Evolutionary conservation across 2,113 vertebrate genomes (phyloP).

Genomic region (Scopus umbretta): DNA sequence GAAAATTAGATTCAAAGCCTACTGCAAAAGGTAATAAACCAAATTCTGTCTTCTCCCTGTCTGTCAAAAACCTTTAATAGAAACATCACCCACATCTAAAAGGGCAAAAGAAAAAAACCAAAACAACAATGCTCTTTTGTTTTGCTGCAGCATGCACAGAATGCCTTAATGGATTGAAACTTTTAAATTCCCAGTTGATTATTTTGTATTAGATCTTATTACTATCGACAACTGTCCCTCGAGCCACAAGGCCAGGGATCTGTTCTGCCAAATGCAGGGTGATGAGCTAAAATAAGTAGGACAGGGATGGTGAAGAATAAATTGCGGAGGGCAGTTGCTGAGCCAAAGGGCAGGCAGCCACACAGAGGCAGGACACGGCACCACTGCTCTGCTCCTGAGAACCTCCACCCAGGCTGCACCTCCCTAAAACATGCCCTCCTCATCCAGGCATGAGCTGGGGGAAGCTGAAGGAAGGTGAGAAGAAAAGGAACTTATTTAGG

Average conservation of each 20-base stretch:
- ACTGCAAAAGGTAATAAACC: background rate
- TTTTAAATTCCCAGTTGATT: background rate
- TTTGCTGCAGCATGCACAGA: background rate
- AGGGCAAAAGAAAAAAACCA: background rate
- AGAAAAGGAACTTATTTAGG: background rate
- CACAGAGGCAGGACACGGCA: background rate
- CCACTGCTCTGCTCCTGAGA: background rate
- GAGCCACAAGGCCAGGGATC: background rate
- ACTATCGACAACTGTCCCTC: background rate
- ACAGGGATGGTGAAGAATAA: background rate
- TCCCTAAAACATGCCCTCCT: background rate
- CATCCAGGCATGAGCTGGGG: background rate
- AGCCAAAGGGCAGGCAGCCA: background rate
- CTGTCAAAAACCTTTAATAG: background rate
- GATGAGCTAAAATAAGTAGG: background rate
- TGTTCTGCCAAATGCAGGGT: fast-evolving
- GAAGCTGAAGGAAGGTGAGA: background rate
- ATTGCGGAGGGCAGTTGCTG: fast-evolving
- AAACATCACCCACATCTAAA: background rate
- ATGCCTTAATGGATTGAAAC: background rate
- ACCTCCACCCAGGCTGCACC: background rate
- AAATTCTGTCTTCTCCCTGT: background rate
- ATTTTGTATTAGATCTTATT: background rate
- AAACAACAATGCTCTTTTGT: background rate
- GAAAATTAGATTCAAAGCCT: conserved; percentile 2